Evolutionary conservation across 1,140 invertebrate species (phyloP), one percentile per base, ranked within the genome.

Genomic region (Pissodes strobi): DNA sequence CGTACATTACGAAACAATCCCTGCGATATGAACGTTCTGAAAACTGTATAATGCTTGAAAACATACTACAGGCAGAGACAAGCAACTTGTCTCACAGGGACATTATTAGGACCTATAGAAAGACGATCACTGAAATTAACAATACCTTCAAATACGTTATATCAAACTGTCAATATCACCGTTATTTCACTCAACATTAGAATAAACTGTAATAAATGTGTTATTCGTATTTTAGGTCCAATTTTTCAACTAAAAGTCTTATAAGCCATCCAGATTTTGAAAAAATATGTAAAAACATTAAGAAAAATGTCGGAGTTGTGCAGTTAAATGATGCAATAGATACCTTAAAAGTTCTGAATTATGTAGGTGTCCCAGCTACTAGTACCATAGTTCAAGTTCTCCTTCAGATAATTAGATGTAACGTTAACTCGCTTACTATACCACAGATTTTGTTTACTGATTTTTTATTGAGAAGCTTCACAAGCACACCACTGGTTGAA

Each of bases 371-470:
- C 0, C 78, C 83, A 17, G 73, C 78, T 0, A 79, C 83, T 23
- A 83, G 82, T 39, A 71, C 82, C 9, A 81, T 88, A 13, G 74
- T 85, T 15, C 84, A 87, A 77, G 81, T 83, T 2, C 68, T 88
- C 37, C 73, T 89, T 2, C 85, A 88, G 71, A 69, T 88, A 13
- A 74, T 89, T 25, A 72, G 83, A 41, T 76, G 81, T 25, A 81
- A 83, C 43, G 80, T 88, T 2, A 88, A 88, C 76, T 46, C 80
- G 48, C 70, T 90, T 15, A 80, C 79, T 52, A 69, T 85, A n/a
- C 66, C 80, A 10, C 82, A 88, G 68, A 84, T 89, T 45, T 82
- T 83, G 49, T 86, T 85, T 72, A 48, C 87, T 13, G 77, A 85
- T 67, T 85, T 82, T 72, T 61, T 88, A 21, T 69, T 89, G 1